Evolutionary conservation across 2,113 vertebrate genomes (phyloP).

Genomic region (Psittacula cyanocephala): DNA sequence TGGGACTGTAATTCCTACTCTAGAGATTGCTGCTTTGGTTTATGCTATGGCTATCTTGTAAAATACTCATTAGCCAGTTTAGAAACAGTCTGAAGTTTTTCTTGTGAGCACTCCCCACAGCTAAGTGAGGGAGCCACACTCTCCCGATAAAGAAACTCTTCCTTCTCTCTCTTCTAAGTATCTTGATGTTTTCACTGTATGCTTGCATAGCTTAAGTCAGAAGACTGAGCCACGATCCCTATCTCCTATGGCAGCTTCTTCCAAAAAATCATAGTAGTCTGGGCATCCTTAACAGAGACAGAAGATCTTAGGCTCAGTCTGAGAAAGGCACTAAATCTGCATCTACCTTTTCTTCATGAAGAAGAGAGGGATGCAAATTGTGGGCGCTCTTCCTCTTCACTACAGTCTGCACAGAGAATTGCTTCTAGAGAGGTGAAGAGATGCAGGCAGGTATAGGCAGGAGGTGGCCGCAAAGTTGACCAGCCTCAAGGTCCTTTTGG

Average conservation of each 20-base stretch:
- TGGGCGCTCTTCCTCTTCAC: background rate
- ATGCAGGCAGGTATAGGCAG: background rate
- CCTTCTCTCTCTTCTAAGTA: background rate
- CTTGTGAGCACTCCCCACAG: background rate
- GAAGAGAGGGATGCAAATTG: background rate
- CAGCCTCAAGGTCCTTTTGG: background rate
- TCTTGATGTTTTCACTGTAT: background rate
- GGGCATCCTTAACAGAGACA: background rate
- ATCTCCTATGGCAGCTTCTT: background rate
- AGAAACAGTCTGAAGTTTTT: background rate
- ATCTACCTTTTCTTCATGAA: background rate
- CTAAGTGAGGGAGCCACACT: background rate
- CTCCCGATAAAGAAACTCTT: background rate
- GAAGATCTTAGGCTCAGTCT: background rate
- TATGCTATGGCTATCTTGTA: background rate
- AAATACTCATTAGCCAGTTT: background rate
- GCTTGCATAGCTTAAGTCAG: background rate
- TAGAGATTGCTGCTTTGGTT: background rate
- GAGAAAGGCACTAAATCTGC: background rate
- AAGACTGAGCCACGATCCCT: background rate
- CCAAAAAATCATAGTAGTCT: background rate
- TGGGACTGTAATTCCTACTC: background rate
- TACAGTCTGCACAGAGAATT: background rate
- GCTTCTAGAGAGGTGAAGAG: background rate
- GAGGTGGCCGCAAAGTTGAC: fast-evolving